Evolutionary conservation across 2,888 invertebrate genomes (phyloP).

Genomic region (Gymnoscelis rufifasciata): DNA sequence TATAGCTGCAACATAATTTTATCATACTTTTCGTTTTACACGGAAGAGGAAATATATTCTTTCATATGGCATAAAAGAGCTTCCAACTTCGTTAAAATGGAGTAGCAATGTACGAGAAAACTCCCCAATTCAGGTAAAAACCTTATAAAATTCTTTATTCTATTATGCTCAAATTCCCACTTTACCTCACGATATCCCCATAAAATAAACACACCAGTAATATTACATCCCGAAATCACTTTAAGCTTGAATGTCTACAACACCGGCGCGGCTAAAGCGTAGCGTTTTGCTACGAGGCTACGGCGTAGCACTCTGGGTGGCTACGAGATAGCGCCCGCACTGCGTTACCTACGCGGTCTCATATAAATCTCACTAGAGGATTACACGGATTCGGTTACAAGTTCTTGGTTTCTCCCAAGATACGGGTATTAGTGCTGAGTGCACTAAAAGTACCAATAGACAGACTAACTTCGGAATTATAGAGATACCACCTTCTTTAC

Average conservation of each 20-base stretch:
- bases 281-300: slow-evolving; percentile 35
- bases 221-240: slow-evolving; percentile 42
- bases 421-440: slow-evolving; percentile 48
- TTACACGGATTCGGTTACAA: slow-evolving; percentile 62
- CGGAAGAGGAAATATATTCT: background rate
- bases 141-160: slow-evolving; percentile 28
- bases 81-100: slow-evolving; percentile 18
- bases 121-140: slow-evolving; percentile 26
- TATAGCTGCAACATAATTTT: slow-evolving; percentile 3
- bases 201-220: slow-evolving; percentile 39
- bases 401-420: slow-evolving; percentile 56
- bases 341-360: slow-evolving; percentile 59
- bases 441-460: slow-evolving; percentile 49
- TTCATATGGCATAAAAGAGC: slow-evolving; percentile 7
- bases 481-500: slow-evolving; percentile 37
- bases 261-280: slow-evolving; percentile 39
- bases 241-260: slow-evolving; percentile 47
- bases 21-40: background rate
- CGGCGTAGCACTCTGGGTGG: background rate
- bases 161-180: slow-evolving; percentile 30
- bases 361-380: slow-evolving; percentile 63
- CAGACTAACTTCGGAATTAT: slow-evolving; percentile 43
- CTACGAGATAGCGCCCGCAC: slow-evolving; percentile 43
- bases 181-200: slow-evolving; percentile 28
- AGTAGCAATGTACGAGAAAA: slow-evolving; percentile 18